Evolutionary conservation across 2,113 vertebrate genomes (phyloP), one percentile per base, ranked within the genome.

Genomic region (Willisornis vidua): DNA sequence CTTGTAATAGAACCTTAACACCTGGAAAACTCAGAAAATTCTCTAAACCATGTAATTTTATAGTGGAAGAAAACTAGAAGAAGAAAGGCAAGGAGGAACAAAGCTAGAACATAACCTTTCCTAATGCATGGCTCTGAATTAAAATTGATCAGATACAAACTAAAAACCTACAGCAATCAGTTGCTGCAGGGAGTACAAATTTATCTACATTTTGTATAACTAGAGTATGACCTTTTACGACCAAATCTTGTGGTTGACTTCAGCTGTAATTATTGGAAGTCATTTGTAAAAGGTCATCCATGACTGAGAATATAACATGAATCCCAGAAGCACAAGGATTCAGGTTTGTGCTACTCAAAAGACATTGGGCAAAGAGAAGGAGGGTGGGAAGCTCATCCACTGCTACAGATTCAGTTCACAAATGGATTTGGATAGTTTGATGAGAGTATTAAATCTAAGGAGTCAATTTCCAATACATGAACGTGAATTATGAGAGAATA

Each of bases 261-360:
- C 67, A 52, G 93, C 92, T 96, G 67, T 67, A 93, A 89, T 96
- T 97, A 98, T 97, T 97, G 94, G 93, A 97, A 98, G 96, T 97
- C 89, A 96, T 97, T 98, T 96, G 87, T 96, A 97, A 97, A 98
- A 98, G 97, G 98, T 98, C 97, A 97, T 92, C 90, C 92, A 87
- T 93, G 51, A 85, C 88, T 86, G 79, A 88, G 91, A 96, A 95
- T 61, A 78, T 82, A 96, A 92, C 80, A 91, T 26, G 83, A 95
- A 94, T 94, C 90, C 90, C 96, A 93, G 57, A 90, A 37, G 68
- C 72, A 70, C 39, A 87, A 68, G 89, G 61, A 91, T 73, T 45
- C 71, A 96, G 77, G 78, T 57, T 79, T 93, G 46, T 65, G 43
- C 24, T 45, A 19, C 67, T 94, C 81, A 71, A 41, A 97, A 89